Conservation (phyloP, 2,113 vertebrate species). For the human region GRCh38 chr5:155013001-155013500, state of each 20-base stretch:
- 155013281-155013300: not conserved
- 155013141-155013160: not conserved
- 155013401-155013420: not conserved
- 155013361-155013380: not conserved
- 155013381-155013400: not conserved
- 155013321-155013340: not conserved
- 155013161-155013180: not conserved
- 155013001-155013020: not conserved
- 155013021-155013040: not conserved
- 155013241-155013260: not conserved
- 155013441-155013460: not conserved
- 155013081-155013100: not conserved
- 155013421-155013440: not conserved
- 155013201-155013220: not conserved
- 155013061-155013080: not conserved
- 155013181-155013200: not conserved
- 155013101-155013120: not conserved
- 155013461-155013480: not conserved
- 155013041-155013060: not conserved
- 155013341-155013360: not conserved
- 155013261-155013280: not conserved
- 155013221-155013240: not conserved
- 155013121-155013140: not conserved
- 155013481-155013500: not conserved
- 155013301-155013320: not conserved